These are phyloP conservation scores for Neofelis nebulosa DNA, from an alignment of 2,113 vertebrate species.

Conservation along the genomic window DNA sequence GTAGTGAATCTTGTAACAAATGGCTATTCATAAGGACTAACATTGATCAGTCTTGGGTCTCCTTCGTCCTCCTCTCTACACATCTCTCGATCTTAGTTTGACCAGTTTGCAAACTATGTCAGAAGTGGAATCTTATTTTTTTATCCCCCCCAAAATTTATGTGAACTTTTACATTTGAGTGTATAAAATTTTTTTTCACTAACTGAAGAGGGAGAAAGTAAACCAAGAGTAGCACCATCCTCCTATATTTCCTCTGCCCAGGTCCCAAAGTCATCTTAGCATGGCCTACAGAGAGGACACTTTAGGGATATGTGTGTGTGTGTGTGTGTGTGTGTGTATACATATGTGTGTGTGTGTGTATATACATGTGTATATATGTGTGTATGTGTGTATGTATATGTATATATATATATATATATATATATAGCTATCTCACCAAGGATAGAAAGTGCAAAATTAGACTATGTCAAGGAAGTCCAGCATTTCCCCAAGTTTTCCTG, in stretches of 20 bases:
- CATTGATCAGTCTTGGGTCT: neutral
- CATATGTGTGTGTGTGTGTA: no score
- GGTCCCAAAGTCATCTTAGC: neutral
- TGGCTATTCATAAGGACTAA: neutral
- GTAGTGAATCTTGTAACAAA: neutral
- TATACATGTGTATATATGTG: no score
- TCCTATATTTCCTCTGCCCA: neutral
- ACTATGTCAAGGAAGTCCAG: neutral
- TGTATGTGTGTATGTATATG: accelerated
- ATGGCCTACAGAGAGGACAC: neutral
- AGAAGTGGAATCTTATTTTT: neutral
- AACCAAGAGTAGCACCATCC: neutral
- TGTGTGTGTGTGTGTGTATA: no score
- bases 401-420: neutral
- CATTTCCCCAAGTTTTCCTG: neutral
- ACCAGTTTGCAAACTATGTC: neutral
- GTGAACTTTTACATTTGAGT: neutral
- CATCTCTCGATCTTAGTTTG: neutral
- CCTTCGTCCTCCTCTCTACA: neutral
- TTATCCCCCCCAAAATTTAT: neutral
- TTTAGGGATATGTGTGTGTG: neutral
- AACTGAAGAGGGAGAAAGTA: neutral
- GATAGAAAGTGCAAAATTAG: neutral
- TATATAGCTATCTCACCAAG: neutral
- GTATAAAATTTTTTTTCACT: neutral